Percentiles rank a stretch among this genome's conserved stretches.
Conservation (phyloP, 1,140 invertebrate genomes). For the Eueides isabella region DNA sequence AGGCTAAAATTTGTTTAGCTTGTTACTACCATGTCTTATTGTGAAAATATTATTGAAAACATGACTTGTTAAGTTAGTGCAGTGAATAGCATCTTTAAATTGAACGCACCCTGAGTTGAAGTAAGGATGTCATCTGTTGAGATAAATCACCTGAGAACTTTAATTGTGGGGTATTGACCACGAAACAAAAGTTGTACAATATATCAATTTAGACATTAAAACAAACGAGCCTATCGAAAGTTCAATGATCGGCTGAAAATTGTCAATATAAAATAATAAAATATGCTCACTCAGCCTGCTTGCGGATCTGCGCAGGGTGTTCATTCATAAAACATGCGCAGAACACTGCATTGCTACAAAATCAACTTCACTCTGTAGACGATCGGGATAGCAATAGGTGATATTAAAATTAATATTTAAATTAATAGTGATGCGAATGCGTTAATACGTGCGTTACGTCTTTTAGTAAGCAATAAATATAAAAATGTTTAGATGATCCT, state of each 20-base stretch:
- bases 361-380: constrained; percentile 67
- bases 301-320: constrained; percentile 67
- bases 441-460: constrained; percentile 36
- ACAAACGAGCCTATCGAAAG: constrained; percentile 41
- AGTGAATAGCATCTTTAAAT: constrained; percentile 10
- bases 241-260: constrained; percentile 69
- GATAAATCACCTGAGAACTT: constrained; percentile 24
- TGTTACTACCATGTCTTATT: too few species aligned
- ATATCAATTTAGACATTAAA: constrained; percentile 35
- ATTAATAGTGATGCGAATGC: constrained; percentile 51
- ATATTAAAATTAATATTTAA: constrained; percentile 57
- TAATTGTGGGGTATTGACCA: constrained; percentile 38
- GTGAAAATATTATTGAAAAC: too few species aligned
- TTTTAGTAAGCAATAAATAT: constrained; percentile 42
- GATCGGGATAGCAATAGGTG: constrained; percentile 52
- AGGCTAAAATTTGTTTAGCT: too few species aligned
- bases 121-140: constrained; percentile 35
- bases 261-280: constrained; percentile 75
- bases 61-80: not conserved
- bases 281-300: constrained; percentile 57
- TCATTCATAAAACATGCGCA: constrained; percentile 74
- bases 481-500: constrained; percentile 55
- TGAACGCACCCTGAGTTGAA: constrained; percentile 42
- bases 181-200: constrained; percentile 28
- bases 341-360: constrained; percentile 79